Evolutionary conservation across 1,140 invertebrate species (phyloP), one percentile per base, ranked within the genome.

Genomic region (Trypoxylus dichotomus): DNA sequence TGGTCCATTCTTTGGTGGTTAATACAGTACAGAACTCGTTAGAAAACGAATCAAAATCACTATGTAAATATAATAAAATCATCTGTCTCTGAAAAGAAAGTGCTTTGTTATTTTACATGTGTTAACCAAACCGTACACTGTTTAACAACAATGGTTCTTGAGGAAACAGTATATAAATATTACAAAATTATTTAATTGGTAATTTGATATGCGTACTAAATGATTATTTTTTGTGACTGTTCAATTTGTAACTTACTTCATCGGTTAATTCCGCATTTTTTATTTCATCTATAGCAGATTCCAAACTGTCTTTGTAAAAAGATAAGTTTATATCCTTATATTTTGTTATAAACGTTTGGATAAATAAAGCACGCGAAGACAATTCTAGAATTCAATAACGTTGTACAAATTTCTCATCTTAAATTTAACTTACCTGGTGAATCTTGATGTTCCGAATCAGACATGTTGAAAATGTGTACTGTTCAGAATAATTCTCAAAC

Each of bases 61-160:
- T 43, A n/a, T 74, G 72, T 74, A 74, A 74, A 42, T 74, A 74
- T 1, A 74, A n/a, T 37, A 74, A 21, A 74, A 74, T 42, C 10
- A 42, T n/a, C 3, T 37, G n/a, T 21, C 27, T 74, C 72, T 74
- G 21, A 15, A 74, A 37, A 74, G 27, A 13, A 41, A 74, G 32
- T 5, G n/a, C 10, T 37, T 8, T 37, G 32, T 37, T 37, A 37
- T n/a, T n/a, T n/a, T n/a, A n/a, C n/a, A n/a, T n/a, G n/a, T n/a
- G n/a, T n/a, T n/a, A n/a, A n/a, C n/a, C n/a, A n/a, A n/a, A n/a
- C n/a, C n/a, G n/a, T n/a, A n/a, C n/a, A n/a, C n/a, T n/a, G n/a
- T n/a, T n/a, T n/a, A n/a, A n/a, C n/a, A n/a, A n/a, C n/a, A n/a
- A n/a, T n/a, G n/a, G n/a, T n/a, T n/a, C n/a, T n/a, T n/a, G n/a